A percentile compares a stretch with the other conserved stretches of the same genome.
phyloP scores from a whole-genome alignment of 2,888 invertebrate species.

The Ypsolopha sequella region DNA sequence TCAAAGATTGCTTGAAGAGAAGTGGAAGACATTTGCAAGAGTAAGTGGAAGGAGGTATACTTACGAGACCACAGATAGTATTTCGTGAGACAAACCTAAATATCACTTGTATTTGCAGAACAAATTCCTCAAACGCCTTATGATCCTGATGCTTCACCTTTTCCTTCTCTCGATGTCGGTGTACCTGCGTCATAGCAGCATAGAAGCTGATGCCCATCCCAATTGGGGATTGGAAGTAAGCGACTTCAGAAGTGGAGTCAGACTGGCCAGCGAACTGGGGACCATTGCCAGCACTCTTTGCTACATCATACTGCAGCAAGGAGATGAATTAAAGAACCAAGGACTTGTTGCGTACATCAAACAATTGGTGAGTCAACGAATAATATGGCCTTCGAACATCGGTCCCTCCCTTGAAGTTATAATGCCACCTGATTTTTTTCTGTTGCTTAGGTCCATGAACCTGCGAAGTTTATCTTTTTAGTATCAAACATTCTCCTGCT shows the following conservation, averaged over 20 bases:
- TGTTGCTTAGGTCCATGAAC: constrained; percentile 84
- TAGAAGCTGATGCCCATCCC: constrained; percentile 42
- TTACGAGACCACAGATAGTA: background rate
- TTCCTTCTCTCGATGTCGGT: constrained; percentile 90
- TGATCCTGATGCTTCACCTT: constrained; percentile 90
- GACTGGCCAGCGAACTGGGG: constrained; percentile 86
- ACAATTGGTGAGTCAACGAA: constrained; percentile 79
- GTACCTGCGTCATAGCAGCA: constrained; percentile 81
- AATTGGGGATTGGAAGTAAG: constrained; percentile 44
- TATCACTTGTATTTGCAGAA: constrained; percentile 66
- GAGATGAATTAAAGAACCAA: constrained; percentile 95
- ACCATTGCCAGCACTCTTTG: constrained; percentile 89
- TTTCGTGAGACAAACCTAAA: background rate
- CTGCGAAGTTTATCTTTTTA: constrained; percentile 94
- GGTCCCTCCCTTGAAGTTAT: background rate
- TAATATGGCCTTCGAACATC: background rate
- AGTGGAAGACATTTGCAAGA: constrained; percentile 99
- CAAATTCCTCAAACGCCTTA: constrained; percentile 92
- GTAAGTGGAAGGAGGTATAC: constrained; percentile 52
- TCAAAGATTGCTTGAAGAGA: constrained; percentile 95
- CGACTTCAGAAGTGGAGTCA: constrained; percentile 53
- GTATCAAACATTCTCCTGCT: constrained; percentile 91
- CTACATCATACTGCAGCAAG: constrained; percentile 92
- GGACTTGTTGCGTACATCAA: constrained; percentile 91
- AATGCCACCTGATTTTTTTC: background rate